These are phyloP conservation scores for Noctua pronuba DNA, from an alignment of 2,888 invertebrate species.

Conservation along the genomic window DNA sequence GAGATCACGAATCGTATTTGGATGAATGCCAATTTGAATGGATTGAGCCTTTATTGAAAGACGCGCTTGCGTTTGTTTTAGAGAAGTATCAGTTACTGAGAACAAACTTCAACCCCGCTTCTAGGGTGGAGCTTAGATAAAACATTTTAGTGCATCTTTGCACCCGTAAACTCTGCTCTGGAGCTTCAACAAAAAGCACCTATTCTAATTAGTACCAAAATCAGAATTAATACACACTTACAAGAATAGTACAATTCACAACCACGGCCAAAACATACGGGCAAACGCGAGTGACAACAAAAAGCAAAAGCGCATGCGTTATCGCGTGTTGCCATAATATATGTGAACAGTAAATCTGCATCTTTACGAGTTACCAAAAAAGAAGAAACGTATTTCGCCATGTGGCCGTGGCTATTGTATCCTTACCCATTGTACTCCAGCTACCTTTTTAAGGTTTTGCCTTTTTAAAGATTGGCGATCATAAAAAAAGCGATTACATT, in stretches of 20 bases:
- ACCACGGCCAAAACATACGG: constrained; percentile 46
- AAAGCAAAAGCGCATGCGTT: constrained; percentile 69
- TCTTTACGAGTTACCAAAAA: constrained; percentile 81
- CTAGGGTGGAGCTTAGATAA: too few species aligned
- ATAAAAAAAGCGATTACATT: constrained; percentile 84
- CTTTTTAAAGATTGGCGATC: constrained; percentile 81
- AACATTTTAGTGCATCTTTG: too few species aligned
- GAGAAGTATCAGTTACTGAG: neutral
- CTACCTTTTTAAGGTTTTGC: constrained; percentile 83
- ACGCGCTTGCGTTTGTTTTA: constrained; percentile 2
- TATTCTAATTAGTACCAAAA: neutral
- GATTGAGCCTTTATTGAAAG: neutral
- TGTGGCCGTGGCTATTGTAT: constrained; percentile 86
- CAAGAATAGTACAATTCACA: constrained; percentile 25
- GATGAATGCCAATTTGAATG: constrained; percentile 5
- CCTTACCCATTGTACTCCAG: constrained; percentile 82
- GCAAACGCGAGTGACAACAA: constrained; percentile 53
- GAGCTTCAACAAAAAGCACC: neutral
- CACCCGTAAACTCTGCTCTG: neutral
- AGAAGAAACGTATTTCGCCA: constrained; percentile 80
- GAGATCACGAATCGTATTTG: constrained; percentile 37
- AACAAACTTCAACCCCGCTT: neutral
- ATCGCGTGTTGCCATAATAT: constrained; percentile 77
- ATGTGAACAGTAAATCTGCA: constrained; percentile 84
- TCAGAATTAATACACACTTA: neutral